These are phyloP conservation scores for Coelopa frigida DNA, from an alignment of 1,140 invertebrate species.

Conservation along the genomic window DNA sequence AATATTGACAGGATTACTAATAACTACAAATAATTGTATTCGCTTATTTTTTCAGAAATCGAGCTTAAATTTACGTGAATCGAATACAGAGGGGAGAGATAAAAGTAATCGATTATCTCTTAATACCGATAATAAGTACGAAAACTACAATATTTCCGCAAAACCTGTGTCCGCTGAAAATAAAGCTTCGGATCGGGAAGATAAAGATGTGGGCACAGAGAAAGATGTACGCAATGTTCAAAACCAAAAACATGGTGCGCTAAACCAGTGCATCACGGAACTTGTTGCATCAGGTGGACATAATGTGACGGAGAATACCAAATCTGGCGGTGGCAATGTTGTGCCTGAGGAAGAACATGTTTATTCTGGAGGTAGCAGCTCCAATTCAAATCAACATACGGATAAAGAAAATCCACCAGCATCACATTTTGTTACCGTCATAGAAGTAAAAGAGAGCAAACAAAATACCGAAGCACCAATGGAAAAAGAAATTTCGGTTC, in stretches of 20 bases:
- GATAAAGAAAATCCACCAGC: conserved; percentile 29
- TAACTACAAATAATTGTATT: too few species aligned
- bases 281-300: conserved; percentile 48
- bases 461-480: conserved; percentile 19
- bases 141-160: conserved; percentile 10
- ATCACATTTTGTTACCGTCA: conserved; percentile 80
- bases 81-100: conserved; percentile 20
- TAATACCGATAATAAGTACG: conserved; percentile 41
- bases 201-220: conserved; percentile 39
- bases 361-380: neutral
- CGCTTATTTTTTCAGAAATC: conserved; percentile 36
- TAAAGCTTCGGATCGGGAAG: conserved; percentile 35
- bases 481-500: conserved; percentile 39
- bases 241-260: conserved; percentile 28
- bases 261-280: conserved; percentile 57
- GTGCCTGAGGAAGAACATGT: conserved; percentile 10
- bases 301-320: conserved; percentile 27
- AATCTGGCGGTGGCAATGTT: conserved; percentile 6
- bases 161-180: conserved; percentile 6
- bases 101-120: conserved; percentile 38
- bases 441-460: conserved; percentile 67
- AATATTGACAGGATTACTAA: too few species aligned
- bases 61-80: conserved; percentile 40
- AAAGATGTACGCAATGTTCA: conserved; percentile 27
- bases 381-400: neutral